Evolutionary conservation across 2,113 vertebrate species (phyloP).

Genomic region (Falco punctatus): DNA sequence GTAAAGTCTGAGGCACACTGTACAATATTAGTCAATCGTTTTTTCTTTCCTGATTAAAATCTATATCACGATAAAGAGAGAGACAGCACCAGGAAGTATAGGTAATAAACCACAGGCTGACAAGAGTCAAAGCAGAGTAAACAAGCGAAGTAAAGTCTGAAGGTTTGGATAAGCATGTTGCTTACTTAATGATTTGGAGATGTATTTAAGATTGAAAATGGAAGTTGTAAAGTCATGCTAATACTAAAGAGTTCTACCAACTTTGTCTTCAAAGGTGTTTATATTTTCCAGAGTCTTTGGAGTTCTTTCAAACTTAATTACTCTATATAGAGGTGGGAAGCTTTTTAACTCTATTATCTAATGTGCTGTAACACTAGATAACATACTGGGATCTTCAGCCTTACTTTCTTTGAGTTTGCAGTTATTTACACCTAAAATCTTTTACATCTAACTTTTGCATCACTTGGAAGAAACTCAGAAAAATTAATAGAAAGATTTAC

Average conservation of each 20-base stretch:
- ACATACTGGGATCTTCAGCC: not conserved
- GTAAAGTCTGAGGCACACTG: fast-evolving
- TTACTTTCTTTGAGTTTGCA: not conserved
- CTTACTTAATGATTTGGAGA: not conserved
- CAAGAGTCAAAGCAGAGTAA: not conserved
- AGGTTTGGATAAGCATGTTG: not conserved
- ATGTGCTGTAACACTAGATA: not conserved
- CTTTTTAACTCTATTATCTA: not conserved
- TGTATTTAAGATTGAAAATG: not conserved
- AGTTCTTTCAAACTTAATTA: not conserved
- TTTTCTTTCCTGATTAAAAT: not conserved
- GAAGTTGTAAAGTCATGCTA: not conserved
- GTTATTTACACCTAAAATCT: not conserved
- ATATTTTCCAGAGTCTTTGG: not conserved
- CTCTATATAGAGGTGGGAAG: not conserved
- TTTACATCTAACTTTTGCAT: not conserved
- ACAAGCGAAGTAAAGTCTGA: not conserved
- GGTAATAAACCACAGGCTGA: not conserved
- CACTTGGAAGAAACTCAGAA: not conserved
- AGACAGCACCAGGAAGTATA: not conserved
- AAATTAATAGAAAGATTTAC: not conserved
- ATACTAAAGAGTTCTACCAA: not conserved
- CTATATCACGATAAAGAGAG: not conserved
- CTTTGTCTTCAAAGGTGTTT: not conserved
- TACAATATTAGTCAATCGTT: not conserved